These are phyloP conservation scores for Actinemys pallida DNA, from an alignment of 2,113 vertebrate genomes.

Conservation along the genomic window DNA sequence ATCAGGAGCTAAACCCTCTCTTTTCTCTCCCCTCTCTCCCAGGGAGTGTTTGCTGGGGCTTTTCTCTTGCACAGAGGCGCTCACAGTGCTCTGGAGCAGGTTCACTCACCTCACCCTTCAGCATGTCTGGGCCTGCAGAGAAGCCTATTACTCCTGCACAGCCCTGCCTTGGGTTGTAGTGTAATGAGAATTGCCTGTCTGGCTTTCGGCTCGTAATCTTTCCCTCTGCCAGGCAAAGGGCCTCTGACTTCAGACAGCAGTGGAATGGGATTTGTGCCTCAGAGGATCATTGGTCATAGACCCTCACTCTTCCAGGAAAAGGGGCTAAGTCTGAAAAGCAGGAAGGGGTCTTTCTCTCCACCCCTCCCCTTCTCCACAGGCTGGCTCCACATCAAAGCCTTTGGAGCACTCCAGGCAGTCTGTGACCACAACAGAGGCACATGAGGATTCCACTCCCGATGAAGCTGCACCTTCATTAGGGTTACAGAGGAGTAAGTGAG, in stretches of 20 bases:
- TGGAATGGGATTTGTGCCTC: background rate
- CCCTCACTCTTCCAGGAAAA: background rate
- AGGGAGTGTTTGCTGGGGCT: background rate
- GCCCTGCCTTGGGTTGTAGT: background rate
- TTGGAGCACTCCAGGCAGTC: background rate
- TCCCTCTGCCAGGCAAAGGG: background rate
- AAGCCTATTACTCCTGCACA: background rate
- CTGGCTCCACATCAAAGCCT: background rate
- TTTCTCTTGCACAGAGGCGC: background rate
- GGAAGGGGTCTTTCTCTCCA: background rate
- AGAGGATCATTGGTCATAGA: background rate
- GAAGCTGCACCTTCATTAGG: too few species aligned
- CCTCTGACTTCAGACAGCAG: background rate
- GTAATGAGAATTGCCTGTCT: background rate
- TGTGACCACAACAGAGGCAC: background rate
- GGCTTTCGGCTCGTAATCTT: background rate
- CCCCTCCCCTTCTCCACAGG: background rate
- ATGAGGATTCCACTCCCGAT: background rate
- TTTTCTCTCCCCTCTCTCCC: background rate
- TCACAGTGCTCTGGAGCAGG: background rate
- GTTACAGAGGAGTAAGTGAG: background rate
- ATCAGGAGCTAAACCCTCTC: background rate
- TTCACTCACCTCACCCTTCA: background rate
- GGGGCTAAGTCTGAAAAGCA: background rate
- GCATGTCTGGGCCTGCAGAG: background rate